Percentiles rank a stretch among this genome's conserved stretches.
Evolutionary conservation across 2,888 invertebrate genomes (phyloP).

Genomic region (Salpingus planirostris): DNA sequence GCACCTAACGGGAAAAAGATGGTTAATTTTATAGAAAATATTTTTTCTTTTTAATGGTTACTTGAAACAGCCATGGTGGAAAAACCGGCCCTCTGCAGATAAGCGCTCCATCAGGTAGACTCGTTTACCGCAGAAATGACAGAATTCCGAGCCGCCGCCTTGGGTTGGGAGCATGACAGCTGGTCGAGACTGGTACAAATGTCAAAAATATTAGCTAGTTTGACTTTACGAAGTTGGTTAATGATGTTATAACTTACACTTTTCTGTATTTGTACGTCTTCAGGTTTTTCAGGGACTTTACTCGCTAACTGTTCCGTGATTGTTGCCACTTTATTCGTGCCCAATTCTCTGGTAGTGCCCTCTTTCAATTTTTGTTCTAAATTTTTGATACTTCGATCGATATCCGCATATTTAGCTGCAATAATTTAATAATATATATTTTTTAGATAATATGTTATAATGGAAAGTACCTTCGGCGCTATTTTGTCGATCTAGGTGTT

Average conservation of each 20-base stretch:
- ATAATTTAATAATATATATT: too few relatives aligned
- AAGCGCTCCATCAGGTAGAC: conserved; percentile 92
- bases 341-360: conserved; percentile 61
- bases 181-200: conserved; percentile 47
- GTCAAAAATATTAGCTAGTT: not conserved
- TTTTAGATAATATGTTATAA: conserved; percentile 1
- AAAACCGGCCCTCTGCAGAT: conserved; percentile 79
- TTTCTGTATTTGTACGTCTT: conserved; percentile 37
- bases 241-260: conserved; percentile 43
- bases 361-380: conserved; percentile 68
- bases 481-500: conserved; percentile 51
- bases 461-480: conserved; percentile 42
- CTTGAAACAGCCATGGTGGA: conserved; percentile 86
- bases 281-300: conserved; percentile 32
- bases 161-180: conserved; percentile 53
- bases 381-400: conserved; percentile 63
- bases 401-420: conserved; percentile 58
- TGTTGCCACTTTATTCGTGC: conserved; percentile 71
- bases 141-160: conserved; percentile 63
- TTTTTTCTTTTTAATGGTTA: conserved; percentile 13
- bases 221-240: too few relatives aligned
- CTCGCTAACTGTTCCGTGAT: conserved; percentile 70
- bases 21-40: conserved; percentile 1
- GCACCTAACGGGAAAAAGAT: too few relatives aligned
- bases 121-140: conserved; percentile 82